Evolutionary conservation across 2,113 vertebrate genomes (phyloP).

Genomic region (Chamaea fasciata): DNA sequence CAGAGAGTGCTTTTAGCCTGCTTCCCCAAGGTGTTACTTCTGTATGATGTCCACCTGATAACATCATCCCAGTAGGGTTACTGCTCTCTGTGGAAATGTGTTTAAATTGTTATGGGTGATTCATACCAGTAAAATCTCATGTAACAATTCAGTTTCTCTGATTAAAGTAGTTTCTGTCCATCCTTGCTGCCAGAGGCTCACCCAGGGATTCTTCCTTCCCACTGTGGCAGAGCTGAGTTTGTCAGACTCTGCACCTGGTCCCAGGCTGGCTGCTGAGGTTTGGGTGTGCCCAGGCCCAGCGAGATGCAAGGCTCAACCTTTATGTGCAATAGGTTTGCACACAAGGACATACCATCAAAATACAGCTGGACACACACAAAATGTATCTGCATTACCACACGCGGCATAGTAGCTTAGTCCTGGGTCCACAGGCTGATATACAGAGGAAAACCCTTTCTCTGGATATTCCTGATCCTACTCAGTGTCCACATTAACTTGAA

Average conservation of each 20-base stretch:
- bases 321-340: background rate
- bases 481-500: background rate
- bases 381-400: rapidly evolving
- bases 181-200: background rate
- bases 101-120: background rate
- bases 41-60: background rate
- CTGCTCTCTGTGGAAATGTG: background rate
- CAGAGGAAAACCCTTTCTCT: background rate
- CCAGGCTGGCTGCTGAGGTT: background rate
- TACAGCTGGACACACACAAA: background rate
- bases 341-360: background rate
- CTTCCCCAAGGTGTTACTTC: background rate
- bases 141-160: background rate
- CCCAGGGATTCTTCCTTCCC: background rate
- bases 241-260: background rate
- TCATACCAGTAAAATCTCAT: background rate
- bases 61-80: background rate
- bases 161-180: background rate
- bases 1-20: background rate
- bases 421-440: background rate
- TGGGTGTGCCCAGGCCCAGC: background rate
- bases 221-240: background rate
- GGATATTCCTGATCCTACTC: background rate
- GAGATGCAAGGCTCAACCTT: background rate
- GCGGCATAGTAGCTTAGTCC: background rate